These are phyloP conservation scores for Dryadula phaetusa DNA, from an alignment of 2,888 invertebrate species.

Conservation along the genomic window DNA sequence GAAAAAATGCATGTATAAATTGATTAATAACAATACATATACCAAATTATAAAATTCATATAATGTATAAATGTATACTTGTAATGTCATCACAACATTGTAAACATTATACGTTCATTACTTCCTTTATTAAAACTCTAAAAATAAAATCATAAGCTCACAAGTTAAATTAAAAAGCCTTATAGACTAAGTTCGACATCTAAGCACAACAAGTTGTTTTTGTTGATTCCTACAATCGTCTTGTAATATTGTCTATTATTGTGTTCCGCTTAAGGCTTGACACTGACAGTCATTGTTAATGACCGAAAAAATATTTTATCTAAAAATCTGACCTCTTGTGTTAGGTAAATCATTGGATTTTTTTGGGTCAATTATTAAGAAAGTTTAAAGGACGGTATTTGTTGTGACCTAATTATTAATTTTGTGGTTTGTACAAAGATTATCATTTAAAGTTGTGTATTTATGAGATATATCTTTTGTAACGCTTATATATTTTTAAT, in stretches of 20 bases:
- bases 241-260: conserved; percentile 36
- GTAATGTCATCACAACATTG: neutral
- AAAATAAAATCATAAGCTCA: neutral
- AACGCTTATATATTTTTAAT: too few species aligned
- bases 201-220: conserved; percentile 12
- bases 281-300: conserved; percentile 40
- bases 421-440: conserved; percentile 1
- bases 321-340: conserved; percentile 39
- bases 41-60: too few species aligned
- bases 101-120: neutral
- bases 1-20: too few species aligned
- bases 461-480: too few species aligned
- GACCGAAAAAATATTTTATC: conserved; percentile 36
- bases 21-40: too few species aligned
- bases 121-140: neutral
- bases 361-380: conserved; percentile 27
- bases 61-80: too few species aligned
- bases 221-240: conserved; percentile 28
- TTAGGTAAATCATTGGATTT: conserved; percentile 31
- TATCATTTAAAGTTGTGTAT: neutral
- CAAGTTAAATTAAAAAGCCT: neutral
- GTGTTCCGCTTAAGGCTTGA: conserved; percentile 35
- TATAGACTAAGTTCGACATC: neutral
- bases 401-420: neutral
- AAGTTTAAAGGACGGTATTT: neutral